Evolutionary conservation across 2,113 vertebrate species (phyloP), one percentile per base, ranked within the genome.

Genomic region (Montifringilla adamsi): DNA sequence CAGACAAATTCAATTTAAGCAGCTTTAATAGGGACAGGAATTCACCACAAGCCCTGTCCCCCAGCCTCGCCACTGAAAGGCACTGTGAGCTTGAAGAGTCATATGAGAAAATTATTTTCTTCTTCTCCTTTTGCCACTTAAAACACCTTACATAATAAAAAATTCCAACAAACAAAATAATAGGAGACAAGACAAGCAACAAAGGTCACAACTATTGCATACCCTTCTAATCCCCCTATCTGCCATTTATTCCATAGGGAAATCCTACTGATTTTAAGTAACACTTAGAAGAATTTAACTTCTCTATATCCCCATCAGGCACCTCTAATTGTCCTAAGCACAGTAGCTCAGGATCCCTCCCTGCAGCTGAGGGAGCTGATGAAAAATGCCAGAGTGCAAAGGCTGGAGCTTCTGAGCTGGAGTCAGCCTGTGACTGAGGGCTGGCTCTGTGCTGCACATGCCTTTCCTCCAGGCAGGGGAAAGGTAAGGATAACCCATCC

Each of bases 211-310:
- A 30, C 50, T 70, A 6, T n/a, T 90, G 53, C 67, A 70, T 84
- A 89, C 52, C 39, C 50, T 81, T 75, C 68, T 89, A 93, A 87
- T 93, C 78, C 64, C 84, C n/a, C 85, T 90, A 90, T 88, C 82
- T 70, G 72, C 64, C 80, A n/a, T 74, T 92, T 89, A 92, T 94
- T 92, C 63, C 76, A 67, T 15, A 28, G 47, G 68, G 62, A 92
- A 94, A 81, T 93, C 87, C 60, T 85, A 88, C 68, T 52, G 72
- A 88, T 91, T 88, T 86, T n/a, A 87, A 80, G 50, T 50, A 86
- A 85, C 60, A 83, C 77, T 80, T 73, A 66, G 33, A 87, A 67
- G 67, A 86, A 63, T 80, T 94, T 88, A 85, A 88, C 47, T 55
- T 83, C 67, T 79, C 74, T 79, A 17, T 62, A 78, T 53, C 56